A percentile compares a stretch with the other conserved stretches of the same genome.
Evolutionary conservation across 2,888 invertebrate species (phyloP).

Genomic region (Netelia melanura): DNA sequence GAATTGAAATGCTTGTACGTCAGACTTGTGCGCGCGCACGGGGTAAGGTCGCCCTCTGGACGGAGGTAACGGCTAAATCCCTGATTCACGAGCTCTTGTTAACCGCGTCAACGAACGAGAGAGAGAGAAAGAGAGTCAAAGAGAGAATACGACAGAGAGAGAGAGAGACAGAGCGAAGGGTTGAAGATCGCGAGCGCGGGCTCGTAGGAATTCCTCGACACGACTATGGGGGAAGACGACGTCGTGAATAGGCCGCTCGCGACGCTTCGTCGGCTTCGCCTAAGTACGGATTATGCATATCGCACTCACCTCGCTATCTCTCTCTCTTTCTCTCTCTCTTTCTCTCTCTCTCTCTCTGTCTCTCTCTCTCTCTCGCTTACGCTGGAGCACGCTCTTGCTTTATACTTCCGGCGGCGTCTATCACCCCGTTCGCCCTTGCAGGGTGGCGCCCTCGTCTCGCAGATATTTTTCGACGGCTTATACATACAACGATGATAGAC

Average conservation of each 20-base stretch:
- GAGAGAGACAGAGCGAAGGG: constrained; percentile 11
- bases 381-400: not conserved
- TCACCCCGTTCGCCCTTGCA: not conserved
- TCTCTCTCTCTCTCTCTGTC: not conserved
- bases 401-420: constrained; percentile 49
- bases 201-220: constrained; percentile 30
- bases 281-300: constrained; percentile 65
- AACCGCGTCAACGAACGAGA: constrained; percentile 59
- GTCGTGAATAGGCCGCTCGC: constrained; percentile 40
- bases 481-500: not conserved
- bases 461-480: not conserved
- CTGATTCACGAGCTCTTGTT: constrained; percentile 75
- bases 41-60: constrained; percentile 62
- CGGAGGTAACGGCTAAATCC: constrained; percentile 69
- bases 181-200: constrained; percentile 15
- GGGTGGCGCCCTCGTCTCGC: not conserved
- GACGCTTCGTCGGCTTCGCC: constrained; percentile 46
- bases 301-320: not conserved
- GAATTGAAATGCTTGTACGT: constrained; percentile 37
- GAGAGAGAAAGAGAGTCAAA: not conserved
- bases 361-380: not conserved
- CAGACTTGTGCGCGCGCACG: not conserved
- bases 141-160: constrained; percentile 2
- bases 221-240: not conserved
- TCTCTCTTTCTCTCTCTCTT: not conserved